Evolutionary conservation across 2,113 vertebrate genomes (phyloP).

Genomic region (Chionis minor): DNA sequence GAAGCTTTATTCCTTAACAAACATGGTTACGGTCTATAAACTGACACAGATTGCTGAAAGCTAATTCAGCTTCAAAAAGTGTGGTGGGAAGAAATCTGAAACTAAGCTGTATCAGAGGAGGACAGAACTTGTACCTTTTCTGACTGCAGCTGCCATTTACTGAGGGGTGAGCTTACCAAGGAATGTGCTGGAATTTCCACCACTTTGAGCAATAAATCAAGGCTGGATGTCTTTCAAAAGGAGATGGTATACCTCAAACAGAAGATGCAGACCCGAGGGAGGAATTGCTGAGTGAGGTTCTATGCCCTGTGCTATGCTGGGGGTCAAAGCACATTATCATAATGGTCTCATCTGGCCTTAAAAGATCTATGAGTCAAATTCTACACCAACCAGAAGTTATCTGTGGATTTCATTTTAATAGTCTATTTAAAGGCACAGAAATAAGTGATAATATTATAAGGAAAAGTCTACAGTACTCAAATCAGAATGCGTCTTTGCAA

Average conservation of each 20-base stretch:
- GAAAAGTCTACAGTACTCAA: neutral
- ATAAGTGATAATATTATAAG: neutral
- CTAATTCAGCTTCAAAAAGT: neutral
- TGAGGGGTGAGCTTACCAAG: neutral
- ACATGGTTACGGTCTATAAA: neutral
- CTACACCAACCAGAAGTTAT: neutral
- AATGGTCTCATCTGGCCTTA: conserved; percentile 2
- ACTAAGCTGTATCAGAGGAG: neutral
- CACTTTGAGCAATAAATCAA: neutral
- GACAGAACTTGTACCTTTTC: neutral
- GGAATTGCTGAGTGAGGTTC: neutral
- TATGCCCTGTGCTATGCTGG: neutral
- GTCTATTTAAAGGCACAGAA: conserved; percentile 1
- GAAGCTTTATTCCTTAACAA: neutral
- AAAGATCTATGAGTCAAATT: conserved; percentile 8
- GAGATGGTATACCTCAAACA: neutral
- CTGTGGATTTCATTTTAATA: neutral
- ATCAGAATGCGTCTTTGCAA: neutral
- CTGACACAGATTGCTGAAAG: fast-evolving
- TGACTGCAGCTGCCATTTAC: neutral
- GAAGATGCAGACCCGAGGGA: neutral
- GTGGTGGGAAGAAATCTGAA: neutral
- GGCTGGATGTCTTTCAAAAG: neutral
- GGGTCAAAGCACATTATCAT: neutral
- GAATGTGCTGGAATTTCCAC: neutral